Base-by-base conservation (phyloP, 2,797 vertebrate species). In the Pempheris klunzingeri region DNA sequence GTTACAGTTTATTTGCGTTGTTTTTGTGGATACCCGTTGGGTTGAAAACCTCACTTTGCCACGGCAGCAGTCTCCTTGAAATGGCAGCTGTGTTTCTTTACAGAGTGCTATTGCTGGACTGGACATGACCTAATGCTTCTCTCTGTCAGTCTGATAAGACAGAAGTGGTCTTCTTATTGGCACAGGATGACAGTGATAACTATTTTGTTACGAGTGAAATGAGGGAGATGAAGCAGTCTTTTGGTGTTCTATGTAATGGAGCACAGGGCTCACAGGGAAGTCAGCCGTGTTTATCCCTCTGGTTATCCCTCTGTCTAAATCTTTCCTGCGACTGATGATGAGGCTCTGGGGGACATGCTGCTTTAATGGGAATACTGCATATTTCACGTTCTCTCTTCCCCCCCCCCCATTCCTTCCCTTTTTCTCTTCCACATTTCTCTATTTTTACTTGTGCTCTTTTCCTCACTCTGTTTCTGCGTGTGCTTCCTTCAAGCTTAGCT, bases 261-360 rank as follows among this genome's bases (percentile, higher is more conserved):
- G 82, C 72, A 57, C 54, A 55, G 58, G 78, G 78, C 91, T 87
- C 87, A 81, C 80, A 82, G 84, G 86, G 66, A 90, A 88, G 83
- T 89, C 74, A 80, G 89, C 58, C 24, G 50, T 92, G 93, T 94
- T 94, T 92, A 93, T 87, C 90, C 92, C 93, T 92, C 90, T 80
- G 90, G 92, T 93, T 94, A 92, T 87, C 83, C 88, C 84, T 83
- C 83, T 32, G 71, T 92, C 91, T 86, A 84, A 85, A 88, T 88
- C 82, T 87, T 82, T 73, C 71, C 84, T 86, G 74, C 77, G 68
- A 81, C 86, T 87, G 84, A 90, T 87, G 84, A 88, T 67, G 74
- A 85, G 75, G 78, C 87, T 90, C 85, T 72, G 66, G 82, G 82
- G 85, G 77, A 82, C 81, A 67, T 30, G 58, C 44, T 65, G 74